Percentiles rank a stretch among this genome's conserved stretches.
phyloP scores from a whole-genome alignment of 2,888 invertebrate genomes.

The Mellilla xanthometata region DNA sequence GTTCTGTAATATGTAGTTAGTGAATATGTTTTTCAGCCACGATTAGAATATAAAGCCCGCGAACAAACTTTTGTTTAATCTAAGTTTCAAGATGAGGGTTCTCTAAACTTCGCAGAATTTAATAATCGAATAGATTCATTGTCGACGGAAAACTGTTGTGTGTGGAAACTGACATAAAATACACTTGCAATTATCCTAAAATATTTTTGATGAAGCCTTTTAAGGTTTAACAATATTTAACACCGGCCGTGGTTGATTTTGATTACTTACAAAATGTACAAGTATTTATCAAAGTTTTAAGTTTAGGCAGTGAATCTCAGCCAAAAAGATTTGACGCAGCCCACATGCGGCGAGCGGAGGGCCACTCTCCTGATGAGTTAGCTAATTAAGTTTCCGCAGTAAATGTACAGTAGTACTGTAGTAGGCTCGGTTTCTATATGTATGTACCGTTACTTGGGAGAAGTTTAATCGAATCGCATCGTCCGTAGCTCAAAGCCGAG shows the following conservation, averaged over 20 bases:
- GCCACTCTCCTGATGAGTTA: slow-evolving; percentile 57
- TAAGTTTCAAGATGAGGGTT: slow-evolving; percentile 47
- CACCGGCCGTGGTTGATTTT: too few relatives aligned
- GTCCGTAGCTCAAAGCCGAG: slow-evolving; percentile 55
- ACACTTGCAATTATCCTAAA: too few relatives aligned
- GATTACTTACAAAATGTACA: too few relatives aligned
- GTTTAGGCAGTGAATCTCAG: slow-evolving; percentile 24
- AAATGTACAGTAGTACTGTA: slow-evolving; percentile 65
- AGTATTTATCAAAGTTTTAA: not conserved
- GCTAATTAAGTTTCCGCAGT: slow-evolving; percentile 73
- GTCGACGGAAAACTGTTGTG: slow-evolving; percentile 14
- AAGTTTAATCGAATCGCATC: slow-evolving; percentile 80
- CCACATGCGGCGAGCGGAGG: slow-evolving; percentile 32
- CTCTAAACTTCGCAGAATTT: slow-evolving; percentile 32
- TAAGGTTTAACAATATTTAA: too few relatives aligned
- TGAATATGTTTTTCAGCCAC: slow-evolving; percentile 25
- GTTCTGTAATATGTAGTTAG: not conserved
- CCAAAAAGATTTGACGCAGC: slow-evolving; percentile 30
- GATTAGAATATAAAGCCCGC: slow-evolving; percentile 33
- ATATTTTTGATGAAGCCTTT: too few relatives aligned
- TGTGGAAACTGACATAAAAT: slow-evolving; percentile 4
- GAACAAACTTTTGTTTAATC: slow-evolving; percentile 47
- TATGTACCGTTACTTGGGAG: slow-evolving; percentile 54
- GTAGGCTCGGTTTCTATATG: slow-evolving; percentile 65
- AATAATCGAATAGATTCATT: slow-evolving; percentile 24